Base-by-base conservation (phyloP, 1,140 invertebrate species). In the Macrotrachela quadricornifera region DNA sequence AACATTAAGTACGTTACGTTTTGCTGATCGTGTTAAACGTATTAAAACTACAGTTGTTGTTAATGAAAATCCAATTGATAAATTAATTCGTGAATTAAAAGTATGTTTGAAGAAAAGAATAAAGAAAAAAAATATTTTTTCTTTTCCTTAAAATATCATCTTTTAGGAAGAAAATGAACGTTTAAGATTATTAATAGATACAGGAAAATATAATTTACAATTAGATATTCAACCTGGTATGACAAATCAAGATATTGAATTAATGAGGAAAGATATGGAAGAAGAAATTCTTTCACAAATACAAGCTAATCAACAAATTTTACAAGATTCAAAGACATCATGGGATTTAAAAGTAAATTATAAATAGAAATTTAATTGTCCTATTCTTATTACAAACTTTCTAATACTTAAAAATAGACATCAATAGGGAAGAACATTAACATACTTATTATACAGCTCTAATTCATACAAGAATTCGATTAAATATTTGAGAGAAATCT, bases 11-110 rank as follows among this genome's bases (percentile, higher is more conserved):
- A 71, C 69, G 1, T 60, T 71, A 14, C 74, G 94, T 12, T 99
- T 97, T 72, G 92, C 94, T 1, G 90, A 86, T 72, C 75, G 91
- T 50, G 90, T 91, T 2, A 97, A 99, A 70, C 90, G 85, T 63
- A 99, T 99, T 55, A 83, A 88, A 64, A 99, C 97, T 69, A 79
- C 81, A 59, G 90, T 88, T 47, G 79, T 81, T 57, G 81, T 97
- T 51, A 99, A 99, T 68, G 69, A 71, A 56, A 68, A 70, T 52
- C 69, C 69, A 10, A 49, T 71, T 46, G 69, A 71, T 51, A 70
- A 68, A 61, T 51, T 71, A 21, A 68, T 71, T 43, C 55, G 68
- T 55, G 66, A 70, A 58, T 60, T 70, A 0, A 66, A 63, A 63
- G 64, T 67, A 57, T 12, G 16, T 10, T 50, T 39, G 16, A 9